These are phyloP conservation scores for Yponomeuta sedellus DNA, from an alignment of 2,888 invertebrate species.

Conservation along the genomic window DNA sequence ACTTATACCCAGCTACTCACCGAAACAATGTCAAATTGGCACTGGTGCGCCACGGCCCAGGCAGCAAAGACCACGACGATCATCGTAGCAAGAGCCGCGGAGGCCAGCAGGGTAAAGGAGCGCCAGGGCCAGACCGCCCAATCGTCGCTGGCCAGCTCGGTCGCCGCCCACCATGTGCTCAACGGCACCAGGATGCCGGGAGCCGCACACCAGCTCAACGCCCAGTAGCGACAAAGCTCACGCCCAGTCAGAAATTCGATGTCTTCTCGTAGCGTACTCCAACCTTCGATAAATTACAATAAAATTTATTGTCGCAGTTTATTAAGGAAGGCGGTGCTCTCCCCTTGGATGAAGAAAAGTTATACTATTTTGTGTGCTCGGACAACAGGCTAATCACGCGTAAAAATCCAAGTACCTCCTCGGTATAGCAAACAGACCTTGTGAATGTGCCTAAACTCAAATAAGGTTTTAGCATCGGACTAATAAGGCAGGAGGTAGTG, in stretches of 20 bases:
- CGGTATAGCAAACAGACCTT: too few relatives aligned
- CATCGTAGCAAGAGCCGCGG: conserved; percentile 25
- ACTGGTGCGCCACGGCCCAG: conserved; percentile 47
- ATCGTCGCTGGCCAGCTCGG: conserved; percentile 25
- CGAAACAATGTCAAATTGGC: conserved; percentile 44
- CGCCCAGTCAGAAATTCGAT: conserved; percentile 51
- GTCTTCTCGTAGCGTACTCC: conserved; percentile 51
- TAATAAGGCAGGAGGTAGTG: too few relatives aligned
- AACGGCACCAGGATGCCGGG: conserved; percentile 37
- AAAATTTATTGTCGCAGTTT: too few relatives aligned
- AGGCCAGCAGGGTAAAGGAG: conserved; percentile 28
- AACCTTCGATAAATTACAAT: conserved; percentile 36
- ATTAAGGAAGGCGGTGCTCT: too few relatives aligned
- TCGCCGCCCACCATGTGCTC: conserved; percentile 45
- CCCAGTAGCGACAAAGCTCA: conserved; percentile 41
- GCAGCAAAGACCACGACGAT: conserved; percentile 35
- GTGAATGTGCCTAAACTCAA: too few relatives aligned
- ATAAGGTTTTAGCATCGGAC: too few relatives aligned
- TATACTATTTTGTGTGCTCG: too few relatives aligned
- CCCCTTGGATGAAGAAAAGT: too few relatives aligned
- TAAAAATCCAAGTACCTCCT: too few relatives aligned
- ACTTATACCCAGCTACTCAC: conserved; percentile 20
- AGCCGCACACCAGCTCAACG: conserved; percentile 46
- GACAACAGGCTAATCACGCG: too few relatives aligned
- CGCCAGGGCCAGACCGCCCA: conserved; percentile 37